These are phyloP conservation scores for Panagrolaimus sp. DNA, from an alignment of 1,140 invertebrate genomes.

Conservation along the genomic window DNA sequence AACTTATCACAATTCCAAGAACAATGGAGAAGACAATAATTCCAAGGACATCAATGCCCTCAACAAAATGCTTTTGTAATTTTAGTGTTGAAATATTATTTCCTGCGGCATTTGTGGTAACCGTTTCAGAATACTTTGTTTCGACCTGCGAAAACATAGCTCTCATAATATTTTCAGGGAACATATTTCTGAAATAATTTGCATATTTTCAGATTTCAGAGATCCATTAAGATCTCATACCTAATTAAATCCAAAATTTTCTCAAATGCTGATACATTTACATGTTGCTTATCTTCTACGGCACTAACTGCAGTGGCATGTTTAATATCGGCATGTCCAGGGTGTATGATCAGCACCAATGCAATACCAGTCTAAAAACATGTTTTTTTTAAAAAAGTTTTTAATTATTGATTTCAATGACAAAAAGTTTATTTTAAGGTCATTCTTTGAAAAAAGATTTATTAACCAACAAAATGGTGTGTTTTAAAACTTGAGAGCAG, in stretches of 20 bases:
- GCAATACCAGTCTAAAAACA: slow-evolving; percentile 23
- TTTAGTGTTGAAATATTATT: not conserved
- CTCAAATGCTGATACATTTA: no score
- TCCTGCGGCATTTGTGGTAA: slow-evolving; percentile 1
- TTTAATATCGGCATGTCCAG: slow-evolving; percentile 29
- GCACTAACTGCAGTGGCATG: slow-evolving; percentile 58
- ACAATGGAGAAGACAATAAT: slow-evolving; percentile 62
- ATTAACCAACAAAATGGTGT: no score
- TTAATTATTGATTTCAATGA: not conserved
- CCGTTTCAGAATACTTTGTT: slow-evolving; percentile 56
- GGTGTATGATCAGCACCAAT: slow-evolving; percentile 30
- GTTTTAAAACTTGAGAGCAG: no score
- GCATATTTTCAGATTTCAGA: not conserved
- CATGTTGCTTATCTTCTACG: slow-evolving; percentile 34
- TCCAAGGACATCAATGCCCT: slow-evolving; percentile 55
- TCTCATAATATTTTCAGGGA: slow-evolving; percentile 54
- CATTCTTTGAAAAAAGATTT: no score
- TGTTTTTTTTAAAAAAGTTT: not conserved
- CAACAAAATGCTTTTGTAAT: not conserved
- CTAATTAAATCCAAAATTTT: not conserved
- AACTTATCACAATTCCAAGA: slow-evolving; percentile 63
- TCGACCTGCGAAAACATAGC: slow-evolving; percentile 54
- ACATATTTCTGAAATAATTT: slow-evolving; percentile 56
- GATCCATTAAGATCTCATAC: not conserved
- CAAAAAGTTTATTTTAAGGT: no score